Percentiles rank a stretch among this genome's conserved stretches.
Conservation (phyloP, 2,113 vertebrate species). For the Oxygymnocypris stewartii region DNA sequence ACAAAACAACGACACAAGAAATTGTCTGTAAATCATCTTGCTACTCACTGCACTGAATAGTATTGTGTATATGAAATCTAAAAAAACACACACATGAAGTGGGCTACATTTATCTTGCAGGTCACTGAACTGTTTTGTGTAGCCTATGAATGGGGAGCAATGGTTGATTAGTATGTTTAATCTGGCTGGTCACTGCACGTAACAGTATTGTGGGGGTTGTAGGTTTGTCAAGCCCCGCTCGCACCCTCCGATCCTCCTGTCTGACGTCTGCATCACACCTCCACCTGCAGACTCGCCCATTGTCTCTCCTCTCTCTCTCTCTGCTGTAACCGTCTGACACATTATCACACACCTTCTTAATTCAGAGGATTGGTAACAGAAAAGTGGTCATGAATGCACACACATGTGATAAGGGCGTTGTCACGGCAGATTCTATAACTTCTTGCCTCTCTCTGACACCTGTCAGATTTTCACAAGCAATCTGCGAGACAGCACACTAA, state of each 20-base stretch:
- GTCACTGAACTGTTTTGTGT: too few species aligned
- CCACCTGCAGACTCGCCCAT: constrained; percentile 2
- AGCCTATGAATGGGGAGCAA: too few species aligned
- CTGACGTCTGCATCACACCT: constrained; percentile 6
- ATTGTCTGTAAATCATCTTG: too few species aligned
- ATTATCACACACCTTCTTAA: constrained; percentile 7
- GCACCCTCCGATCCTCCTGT: not conserved
- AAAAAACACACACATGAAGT: too few species aligned
- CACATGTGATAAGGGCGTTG: not conserved
- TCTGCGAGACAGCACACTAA: not conserved
- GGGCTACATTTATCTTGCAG: too few species aligned
- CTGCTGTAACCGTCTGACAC: not conserved
- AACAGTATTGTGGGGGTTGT: not conserved
- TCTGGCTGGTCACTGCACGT: not conserved
- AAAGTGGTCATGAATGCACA: not conserved
- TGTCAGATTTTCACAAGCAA: not conserved
- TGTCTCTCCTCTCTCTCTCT: not conserved
- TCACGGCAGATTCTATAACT: constrained; percentile 9
- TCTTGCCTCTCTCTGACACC: not conserved
- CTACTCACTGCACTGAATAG: too few species aligned
- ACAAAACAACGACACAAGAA: too few species aligned
- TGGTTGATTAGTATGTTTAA: not conserved
- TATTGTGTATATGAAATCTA: too few species aligned
- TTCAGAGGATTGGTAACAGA: constrained; percentile 7
- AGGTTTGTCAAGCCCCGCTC: not conserved